Conservation (phyloP, 2,888 invertebrate genomes). For the Cheilosia grossa region DNA sequence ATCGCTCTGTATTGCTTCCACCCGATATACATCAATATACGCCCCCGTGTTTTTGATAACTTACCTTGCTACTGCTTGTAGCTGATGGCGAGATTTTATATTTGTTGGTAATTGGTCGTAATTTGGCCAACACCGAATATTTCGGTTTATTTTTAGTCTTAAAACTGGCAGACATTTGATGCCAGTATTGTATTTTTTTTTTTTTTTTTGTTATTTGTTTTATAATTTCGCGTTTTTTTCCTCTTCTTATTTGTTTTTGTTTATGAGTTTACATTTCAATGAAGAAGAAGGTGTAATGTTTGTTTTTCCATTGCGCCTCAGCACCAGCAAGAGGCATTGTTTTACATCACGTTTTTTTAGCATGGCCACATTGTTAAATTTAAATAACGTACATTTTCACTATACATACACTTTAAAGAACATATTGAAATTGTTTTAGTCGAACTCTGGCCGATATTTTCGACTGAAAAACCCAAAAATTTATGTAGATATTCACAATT, state of each 20-base stretch:
- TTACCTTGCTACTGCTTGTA: conserved; percentile 66
- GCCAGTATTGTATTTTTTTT: conserved; percentile 57
- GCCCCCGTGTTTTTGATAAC: not conserved
- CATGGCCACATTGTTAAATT: conserved; percentile 29
- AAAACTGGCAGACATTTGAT: conserved; percentile 71
- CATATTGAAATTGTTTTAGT: conserved; percentile 16
- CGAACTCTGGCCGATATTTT: conserved; percentile 11
- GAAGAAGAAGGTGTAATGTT: conserved; percentile 52
- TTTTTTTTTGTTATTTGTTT: not conserved
- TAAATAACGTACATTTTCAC: not conserved
- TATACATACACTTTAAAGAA: not conserved
- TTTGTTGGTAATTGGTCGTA: conserved; percentile 70
- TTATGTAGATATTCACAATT: conserved; percentile 24
- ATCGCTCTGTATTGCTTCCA: conserved; percentile 1
- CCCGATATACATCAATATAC: conserved; percentile 2
- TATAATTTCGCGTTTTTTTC: conserved; percentile 1
- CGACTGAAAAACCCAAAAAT: conserved; percentile 12
- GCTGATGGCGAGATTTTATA: conserved; percentile 51
- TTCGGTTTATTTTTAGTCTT: conserved; percentile 74
- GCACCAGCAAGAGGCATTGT: conserved; percentile 16
- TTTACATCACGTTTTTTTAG: conserved; percentile 30
- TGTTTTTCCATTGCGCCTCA: conserved; percentile 67
- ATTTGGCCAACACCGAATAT: conserved; percentile 71
- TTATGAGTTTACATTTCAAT: conserved; percentile 55
- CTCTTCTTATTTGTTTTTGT: conserved; percentile 58